Conservation (phyloP, 2,888 invertebrate species). For the Pyrrhia umbra region DNA sequence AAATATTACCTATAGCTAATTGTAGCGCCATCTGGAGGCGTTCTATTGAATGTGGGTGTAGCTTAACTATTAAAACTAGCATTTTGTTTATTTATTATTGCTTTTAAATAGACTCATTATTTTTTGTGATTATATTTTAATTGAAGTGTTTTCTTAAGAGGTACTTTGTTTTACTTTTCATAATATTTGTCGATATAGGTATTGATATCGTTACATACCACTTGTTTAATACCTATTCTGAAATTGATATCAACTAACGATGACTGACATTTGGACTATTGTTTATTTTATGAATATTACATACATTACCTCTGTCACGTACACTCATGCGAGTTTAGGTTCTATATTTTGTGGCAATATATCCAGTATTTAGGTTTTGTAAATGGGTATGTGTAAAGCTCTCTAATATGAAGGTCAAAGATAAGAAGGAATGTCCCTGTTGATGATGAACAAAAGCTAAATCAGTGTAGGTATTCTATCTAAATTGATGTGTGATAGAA, state of each 20-base stretch:
- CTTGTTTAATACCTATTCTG: not conserved
- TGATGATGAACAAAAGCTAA: too few relatives aligned
- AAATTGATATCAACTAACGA: conserved; percentile 1
- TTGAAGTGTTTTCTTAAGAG: conserved; percentile 17
- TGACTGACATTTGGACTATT: not conserved
- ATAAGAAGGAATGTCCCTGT: not conserved
- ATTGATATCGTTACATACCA: not conserved
- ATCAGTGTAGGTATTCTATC: too few relatives aligned
- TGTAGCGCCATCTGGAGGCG: conserved; percentile 52
- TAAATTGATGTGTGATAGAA: too few relatives aligned
- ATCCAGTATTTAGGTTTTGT: not conserved
- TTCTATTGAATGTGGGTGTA: conserved; percentile 27
- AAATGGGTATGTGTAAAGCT: not conserved
- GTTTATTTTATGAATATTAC: not conserved
- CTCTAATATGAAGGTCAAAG: not conserved
- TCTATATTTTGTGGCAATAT: not conserved
- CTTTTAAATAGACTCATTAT: conserved; percentile 6
- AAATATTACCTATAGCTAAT: conserved; percentile 25
- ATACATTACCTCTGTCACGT: not conserved
- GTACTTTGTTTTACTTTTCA: not conserved
- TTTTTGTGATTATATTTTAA: conserved; percentile 19
- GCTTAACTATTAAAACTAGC: conserved; percentile 28
- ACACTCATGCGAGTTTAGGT: not conserved
- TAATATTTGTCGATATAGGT: not conserved
- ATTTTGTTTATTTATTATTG: conserved; percentile 21